Evolutionary conservation across 2,888 invertebrate species (phyloP).

Genomic region (Amaurobius ferox): DNA sequence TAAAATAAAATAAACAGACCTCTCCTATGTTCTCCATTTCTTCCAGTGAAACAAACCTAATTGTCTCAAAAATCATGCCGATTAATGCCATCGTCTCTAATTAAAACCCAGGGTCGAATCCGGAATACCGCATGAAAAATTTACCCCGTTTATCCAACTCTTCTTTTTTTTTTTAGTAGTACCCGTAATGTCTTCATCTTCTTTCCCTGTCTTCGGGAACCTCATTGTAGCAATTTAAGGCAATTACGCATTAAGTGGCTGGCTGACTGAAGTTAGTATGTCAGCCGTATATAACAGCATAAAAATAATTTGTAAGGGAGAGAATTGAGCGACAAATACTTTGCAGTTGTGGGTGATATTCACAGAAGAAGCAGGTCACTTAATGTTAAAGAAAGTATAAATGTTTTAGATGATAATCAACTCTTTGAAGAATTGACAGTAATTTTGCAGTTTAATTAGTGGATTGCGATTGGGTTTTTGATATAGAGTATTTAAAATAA

Average conservation of each 20-base stretch:
- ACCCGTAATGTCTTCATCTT: neutral
- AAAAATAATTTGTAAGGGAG: conserved; percentile 6
- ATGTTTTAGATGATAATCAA: too few species aligned
- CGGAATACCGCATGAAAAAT: neutral
- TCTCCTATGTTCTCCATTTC: neutral
- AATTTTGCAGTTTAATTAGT: too few species aligned
- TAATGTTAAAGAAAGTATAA: neutral
- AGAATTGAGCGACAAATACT: neutral
- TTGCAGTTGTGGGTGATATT: neutral
- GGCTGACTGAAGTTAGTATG: conserved; percentile 1
- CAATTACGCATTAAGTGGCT: conserved; percentile 8
- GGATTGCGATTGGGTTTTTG: too few species aligned
- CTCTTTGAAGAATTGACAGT: too few species aligned
- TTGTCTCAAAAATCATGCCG: conserved; percentile 5
- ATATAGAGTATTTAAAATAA: too few species aligned
- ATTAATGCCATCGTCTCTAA: conserved; percentile 48
- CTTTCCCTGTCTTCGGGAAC: neutral
- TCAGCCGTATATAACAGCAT: neutral
- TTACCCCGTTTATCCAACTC: neutral
- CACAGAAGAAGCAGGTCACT: conserved; percentile 3
- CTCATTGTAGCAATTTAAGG: conserved; percentile 17
- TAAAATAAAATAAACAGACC: too few species aligned
- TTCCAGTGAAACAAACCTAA: conserved; percentile 8
- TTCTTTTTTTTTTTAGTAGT: neutral
- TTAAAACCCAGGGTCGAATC: conserved; percentile 38